Evolutionary conservation across 2,797 vertebrate genomes (phyloP), one percentile per base, ranked within the genome.

Genomic region (Centroberyx gerrardi): DNA sequence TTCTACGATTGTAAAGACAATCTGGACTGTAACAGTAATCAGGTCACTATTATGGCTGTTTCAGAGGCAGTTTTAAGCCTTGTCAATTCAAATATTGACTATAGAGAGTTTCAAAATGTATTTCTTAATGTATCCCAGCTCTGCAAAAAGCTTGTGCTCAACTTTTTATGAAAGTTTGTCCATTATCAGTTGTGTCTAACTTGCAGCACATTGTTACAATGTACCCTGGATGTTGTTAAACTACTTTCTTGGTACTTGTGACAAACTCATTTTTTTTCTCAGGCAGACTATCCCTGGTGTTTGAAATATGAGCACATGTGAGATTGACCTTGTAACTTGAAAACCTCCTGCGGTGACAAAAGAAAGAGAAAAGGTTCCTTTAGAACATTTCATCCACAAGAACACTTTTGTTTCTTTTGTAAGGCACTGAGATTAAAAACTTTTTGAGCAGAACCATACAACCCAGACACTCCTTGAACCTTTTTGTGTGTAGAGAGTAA

Each of bases 351-450:
- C 9, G 9, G 40, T 10, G 10, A 42, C 8, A 42, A 51, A 51
- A 5, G 10, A 55, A 4, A 0, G 53, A 55, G 27, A 29, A 14
- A 29, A 59, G 59, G 28, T 52, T 22, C 60, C 12, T 17, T 49
- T 56, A 8, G 29, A 36, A 62, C 0, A n/a, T 55, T 63, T 53
- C 40, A 55, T 65, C 14, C 8, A 27, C 51, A 28, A 22, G 52
- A 61, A 46, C 17, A 54, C 9, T 44, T 27, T 51, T 42, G 12
- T 10, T 72, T 17, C 18, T 64, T 56, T 28, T 15, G 18, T 33
- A 38, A 72, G 33, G n/a, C 17, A n/a, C 27, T 66, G 18, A n/a
- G 40, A 60, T 51, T 49, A 28, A 51, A 71, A 74, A 65, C 56
- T 68, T 82, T 73, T 36, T 42, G 46, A 44, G 49, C 44, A 72